Percentiles rank a stretch among this genome's conserved stretches.
Evolutionary conservation across 37 sponge, comb jelly and placozoan genomes (phyloP).

Genomic region (Beroe forskalii): DNA sequence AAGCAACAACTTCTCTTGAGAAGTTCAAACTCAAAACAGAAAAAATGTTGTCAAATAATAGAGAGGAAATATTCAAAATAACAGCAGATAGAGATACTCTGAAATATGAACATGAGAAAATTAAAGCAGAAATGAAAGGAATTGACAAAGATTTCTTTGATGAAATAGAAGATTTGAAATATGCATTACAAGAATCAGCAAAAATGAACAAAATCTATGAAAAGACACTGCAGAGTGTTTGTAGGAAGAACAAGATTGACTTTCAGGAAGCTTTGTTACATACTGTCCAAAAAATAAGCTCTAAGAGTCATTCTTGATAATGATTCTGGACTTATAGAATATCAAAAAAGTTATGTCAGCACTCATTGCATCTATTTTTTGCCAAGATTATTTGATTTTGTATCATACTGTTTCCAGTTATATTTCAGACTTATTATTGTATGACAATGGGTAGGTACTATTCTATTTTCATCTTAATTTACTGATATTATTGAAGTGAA

Average conservation of each 20-base stretch:
- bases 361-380: too few species aligned
- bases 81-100: conserved; percentile 44
- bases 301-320: too few species aligned
- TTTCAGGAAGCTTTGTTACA: conserved; percentile 26
- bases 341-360: too few species aligned
- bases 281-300: background rate
- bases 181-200: conserved; percentile 56
- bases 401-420: too few species aligned
- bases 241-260: conserved; percentile 41
- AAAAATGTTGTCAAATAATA: background rate
- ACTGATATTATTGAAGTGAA: too few species aligned
- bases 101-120: conserved; percentile 10
- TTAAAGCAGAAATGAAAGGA: conserved; percentile 39
- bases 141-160: conserved; percentile 62
- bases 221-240: conserved; percentile 56
- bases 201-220: conserved; percentile 59
- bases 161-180: conserved; percentile 57
- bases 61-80: conserved; percentile 23
- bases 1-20: background rate
- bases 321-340: too few species aligned
- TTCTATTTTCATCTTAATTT: too few species aligned
- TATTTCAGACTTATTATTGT: too few species aligned
- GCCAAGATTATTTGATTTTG: too few species aligned
- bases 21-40: conserved; percentile 49
- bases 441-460: too few species aligned